Base-by-base conservation (phyloP, 2,888 invertebrate genomes). In the Drosophila kuntzei region DNA sequence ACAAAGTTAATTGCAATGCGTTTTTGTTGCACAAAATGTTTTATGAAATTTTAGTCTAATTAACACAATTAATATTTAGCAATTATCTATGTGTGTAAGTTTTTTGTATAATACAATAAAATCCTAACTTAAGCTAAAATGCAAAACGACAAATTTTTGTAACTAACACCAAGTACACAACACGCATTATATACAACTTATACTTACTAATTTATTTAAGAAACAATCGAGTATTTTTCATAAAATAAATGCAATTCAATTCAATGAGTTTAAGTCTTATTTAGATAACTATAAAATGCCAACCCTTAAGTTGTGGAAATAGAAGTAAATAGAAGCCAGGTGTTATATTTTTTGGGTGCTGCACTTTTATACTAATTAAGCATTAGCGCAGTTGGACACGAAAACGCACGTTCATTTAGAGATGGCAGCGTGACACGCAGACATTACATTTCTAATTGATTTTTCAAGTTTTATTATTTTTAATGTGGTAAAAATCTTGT, bases 11-110 rank as follows among this genome's bases (percentile, higher is more conserved):
- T 71, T 73, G 85, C 90, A 85, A 85, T 85, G 75, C 75, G 75
- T 89, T 89, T 89, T 85, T 86, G 84, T 89, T 89, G 85, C 85
- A 89, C 87, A 79, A 82, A 82, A 85, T 87, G 79, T 89, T 89
- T 83, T 74, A 89, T 67, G 71, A 85, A 78, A 75, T 66, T 87
- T 63, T 66, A 83, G 86, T 69, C 71, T 85, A 87, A 87, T 87
- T 81, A 87, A 75, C 83, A 82, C 77, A 86, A 88, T 61, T 83
- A 80, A 68, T 47, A 62, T 59, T 68, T 89, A 74, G 81, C 46
- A 46, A 79, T 79, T 79, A 69, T 44, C 76, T 79, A 75, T 46
- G 68, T 74, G 75, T 75, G 61, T 60, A 78, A 81, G 88, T 49
- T 66, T 73, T 82, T 82, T 82, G 80, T 88, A 71, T 71, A 85